Percentiles rank a stretch among this genome's conserved stretches.
Conservation (phyloP, 2,797 vertebrate genomes). For the Squalus acanthias region DNA sequence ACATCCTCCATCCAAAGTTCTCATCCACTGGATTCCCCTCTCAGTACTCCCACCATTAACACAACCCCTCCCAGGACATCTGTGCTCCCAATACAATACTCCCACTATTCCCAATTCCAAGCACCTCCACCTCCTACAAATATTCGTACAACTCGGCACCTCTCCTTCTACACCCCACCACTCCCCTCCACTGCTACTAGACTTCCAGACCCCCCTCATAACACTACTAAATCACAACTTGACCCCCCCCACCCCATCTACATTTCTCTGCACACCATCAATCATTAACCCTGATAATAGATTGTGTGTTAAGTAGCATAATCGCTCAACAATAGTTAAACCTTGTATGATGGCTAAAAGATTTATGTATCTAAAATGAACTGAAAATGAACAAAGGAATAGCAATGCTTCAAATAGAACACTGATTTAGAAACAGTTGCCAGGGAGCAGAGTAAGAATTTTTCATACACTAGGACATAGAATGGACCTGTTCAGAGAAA, state of each 20-base stretch:
- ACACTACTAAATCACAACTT: background rate
- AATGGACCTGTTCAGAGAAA: background rate
- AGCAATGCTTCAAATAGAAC: background rate
- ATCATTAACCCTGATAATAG: background rate
- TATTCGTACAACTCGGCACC: background rate
- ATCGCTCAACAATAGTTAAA: background rate
- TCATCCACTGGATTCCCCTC: background rate
- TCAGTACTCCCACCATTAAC: background rate
- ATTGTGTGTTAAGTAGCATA: background rate
- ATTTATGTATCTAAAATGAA: constrained; percentile 11
- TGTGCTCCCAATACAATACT: background rate
- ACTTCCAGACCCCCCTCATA: background rate
- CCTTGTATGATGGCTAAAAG: background rate
- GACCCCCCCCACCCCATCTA: too few relatives aligned
- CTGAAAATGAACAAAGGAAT: background rate
- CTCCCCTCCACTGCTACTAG: background rate
- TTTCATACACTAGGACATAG: background rate
- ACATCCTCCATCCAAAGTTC: background rate
- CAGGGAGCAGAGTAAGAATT: background rate
- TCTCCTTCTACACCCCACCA: background rate
- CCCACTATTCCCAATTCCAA: background rate
- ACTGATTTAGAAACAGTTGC: background rate
- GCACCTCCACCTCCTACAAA: background rate
- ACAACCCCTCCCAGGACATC: background rate
- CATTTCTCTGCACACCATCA: background rate